A percentile compares a stretch with the other conserved stretches of the same genome.
phyloP scores from a whole-genome alignment of 1,140 invertebrate genomes.

The Xylocopa sonorina region DNA sequence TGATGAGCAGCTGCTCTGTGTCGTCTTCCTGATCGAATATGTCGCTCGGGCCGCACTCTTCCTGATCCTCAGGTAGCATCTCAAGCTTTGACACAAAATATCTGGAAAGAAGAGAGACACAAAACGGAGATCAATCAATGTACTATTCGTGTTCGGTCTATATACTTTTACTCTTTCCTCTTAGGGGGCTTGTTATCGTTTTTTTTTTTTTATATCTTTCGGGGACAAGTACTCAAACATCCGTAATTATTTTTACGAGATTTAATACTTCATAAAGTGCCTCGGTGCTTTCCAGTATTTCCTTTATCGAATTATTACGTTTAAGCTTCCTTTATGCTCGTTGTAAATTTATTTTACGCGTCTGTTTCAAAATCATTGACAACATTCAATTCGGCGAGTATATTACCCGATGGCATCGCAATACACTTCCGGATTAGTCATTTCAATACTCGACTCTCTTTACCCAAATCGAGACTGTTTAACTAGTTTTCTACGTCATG shows the following conservation, averaged over 20 bases:
- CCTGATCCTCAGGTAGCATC: slow-evolving; percentile 66
- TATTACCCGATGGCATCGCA: not conserved
- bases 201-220: slow-evolving; percentile 37
- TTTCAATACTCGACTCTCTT: not conserved
- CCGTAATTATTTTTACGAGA: slow-evolving; percentile 19
- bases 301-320: slow-evolving; percentile 43
- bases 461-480: no score
- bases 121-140: slow-evolving; percentile 71
- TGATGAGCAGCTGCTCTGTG: slow-evolving; percentile 66
- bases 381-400: not conserved
- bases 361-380: not conserved
- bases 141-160: not conserved
- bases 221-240: slow-evolving; percentile 25
- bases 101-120: slow-evolving; percentile 80
- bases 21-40: slow-evolving; percentile 68
- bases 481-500: not conserved
- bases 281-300: slow-evolving; percentile 59
- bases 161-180: slow-evolving; percentile 50
- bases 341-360: not conserved
- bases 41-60: slow-evolving; percentile 59
- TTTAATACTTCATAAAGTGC: slow-evolving; percentile 49
- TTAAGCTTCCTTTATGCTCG: not conserved
- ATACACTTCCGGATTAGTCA: not conserved
- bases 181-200: not conserved
- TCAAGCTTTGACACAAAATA: slow-evolving; percentile 77